These are phyloP conservation scores for Ophion ellenae DNA, from an alignment of 2,888 invertebrate genomes.

Conservation along the genomic window DNA sequence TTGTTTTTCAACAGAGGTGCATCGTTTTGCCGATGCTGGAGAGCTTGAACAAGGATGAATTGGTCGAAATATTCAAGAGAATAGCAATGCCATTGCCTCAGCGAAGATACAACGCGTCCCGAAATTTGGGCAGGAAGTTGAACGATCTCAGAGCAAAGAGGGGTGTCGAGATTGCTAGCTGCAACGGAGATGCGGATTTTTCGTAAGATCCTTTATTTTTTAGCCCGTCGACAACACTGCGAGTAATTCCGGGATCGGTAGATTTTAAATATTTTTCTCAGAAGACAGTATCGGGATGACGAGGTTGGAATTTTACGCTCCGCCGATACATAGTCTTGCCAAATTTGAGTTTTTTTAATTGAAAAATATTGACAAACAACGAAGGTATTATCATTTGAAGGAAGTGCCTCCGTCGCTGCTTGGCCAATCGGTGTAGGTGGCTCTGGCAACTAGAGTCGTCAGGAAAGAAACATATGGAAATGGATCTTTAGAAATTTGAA, in stretches of 20 bases:
- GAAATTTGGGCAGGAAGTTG: conserved; percentile 70
- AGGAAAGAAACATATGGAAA: no score
- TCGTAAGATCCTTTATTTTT: conserved; percentile 66
- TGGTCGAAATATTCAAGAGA: conserved; percentile 77
- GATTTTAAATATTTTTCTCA: background rate
- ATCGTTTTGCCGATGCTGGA: conserved; percentile 73
- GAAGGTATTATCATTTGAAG: no score
- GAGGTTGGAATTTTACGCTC: no score
- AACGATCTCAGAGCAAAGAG: conserved; percentile 67
- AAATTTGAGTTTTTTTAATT: no score
- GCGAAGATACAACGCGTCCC: conserved; percentile 68
- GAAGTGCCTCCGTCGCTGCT: no score
- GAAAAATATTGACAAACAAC: no score
- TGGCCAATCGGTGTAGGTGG: no score
- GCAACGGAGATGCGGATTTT: conserved; percentile 50
- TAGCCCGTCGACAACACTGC: background rate
- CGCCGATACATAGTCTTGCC: no score
- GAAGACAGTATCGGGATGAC: no score
- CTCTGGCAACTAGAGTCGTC: no score
- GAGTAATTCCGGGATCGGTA: no score
- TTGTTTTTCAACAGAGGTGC: conserved; percentile 73
- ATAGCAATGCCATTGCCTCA: conserved; percentile 79
- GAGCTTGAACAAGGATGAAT: conserved; percentile 71
- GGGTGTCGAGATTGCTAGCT: conserved; percentile 65
- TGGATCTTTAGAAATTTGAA: no score